Evolutionary conservation across 92 coral and sea anemone species (phyloP).

Genomic region (Paragorgia papillata): DNA sequence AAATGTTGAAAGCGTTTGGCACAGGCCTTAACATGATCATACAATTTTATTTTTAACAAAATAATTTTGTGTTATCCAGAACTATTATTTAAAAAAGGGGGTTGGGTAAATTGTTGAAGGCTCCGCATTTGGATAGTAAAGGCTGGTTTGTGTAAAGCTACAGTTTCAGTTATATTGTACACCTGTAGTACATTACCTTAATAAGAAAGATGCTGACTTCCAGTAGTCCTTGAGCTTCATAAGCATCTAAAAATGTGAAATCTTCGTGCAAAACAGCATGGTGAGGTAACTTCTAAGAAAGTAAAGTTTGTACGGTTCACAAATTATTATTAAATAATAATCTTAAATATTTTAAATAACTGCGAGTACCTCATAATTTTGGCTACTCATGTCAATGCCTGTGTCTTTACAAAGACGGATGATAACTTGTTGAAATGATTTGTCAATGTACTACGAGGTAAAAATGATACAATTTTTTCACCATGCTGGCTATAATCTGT

Average conservation of each 20-base stretch:
- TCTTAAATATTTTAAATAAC: neutral
- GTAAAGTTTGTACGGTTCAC: neutral
- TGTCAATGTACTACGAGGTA: slow-evolving; percentile 69
- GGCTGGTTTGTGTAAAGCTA: no score
- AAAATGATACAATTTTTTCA: no score
- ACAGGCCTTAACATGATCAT: no score
- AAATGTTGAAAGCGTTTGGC: no score
- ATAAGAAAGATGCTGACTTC: slow-evolving; percentile 93
- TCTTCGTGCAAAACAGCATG: slow-evolving; percentile 79
- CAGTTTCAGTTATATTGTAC: no score
- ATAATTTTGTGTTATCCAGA: no score
- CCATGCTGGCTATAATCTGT: no score
- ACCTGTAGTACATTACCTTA: no score
- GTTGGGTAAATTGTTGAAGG: no score
- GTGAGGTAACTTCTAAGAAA: slow-evolving; percentile 72
- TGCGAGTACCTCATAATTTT: slow-evolving; percentile 18
- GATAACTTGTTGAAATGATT: slow-evolving; percentile 91
- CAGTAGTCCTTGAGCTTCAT: slow-evolving; percentile 92
- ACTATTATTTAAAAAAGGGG: no score
- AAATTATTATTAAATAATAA: neutral
- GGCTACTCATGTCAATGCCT: slow-evolving; percentile 43
- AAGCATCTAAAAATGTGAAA: slow-evolving; percentile 94
- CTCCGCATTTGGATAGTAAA: no score
- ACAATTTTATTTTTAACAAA: no score
- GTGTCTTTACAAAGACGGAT: slow-evolving; percentile 84